Base-by-base conservation (phyloP, 2,113 vertebrate genomes). In the Hemichromis elongatus region DNA sequence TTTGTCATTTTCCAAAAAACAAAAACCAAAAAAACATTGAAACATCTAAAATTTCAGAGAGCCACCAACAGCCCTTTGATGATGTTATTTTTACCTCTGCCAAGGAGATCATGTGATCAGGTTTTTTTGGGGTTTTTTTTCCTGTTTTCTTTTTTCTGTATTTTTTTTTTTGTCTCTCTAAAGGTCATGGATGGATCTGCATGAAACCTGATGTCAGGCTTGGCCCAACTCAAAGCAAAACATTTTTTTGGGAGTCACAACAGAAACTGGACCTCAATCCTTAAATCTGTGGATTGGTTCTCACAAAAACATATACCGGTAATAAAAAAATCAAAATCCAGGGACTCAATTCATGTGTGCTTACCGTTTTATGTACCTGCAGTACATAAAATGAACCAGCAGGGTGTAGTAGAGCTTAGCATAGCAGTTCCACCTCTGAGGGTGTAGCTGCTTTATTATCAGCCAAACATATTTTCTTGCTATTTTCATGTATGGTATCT, bases 371-470 rank as follows among this genome's bases (percentile, higher is more conserved):
- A 0, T 40, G 24, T 9, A 54, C 16, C 24, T 86, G 91, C 87
- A 93, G 85, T 89, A 55, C 30, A 40, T 0, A 0, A 0, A 3
- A 56, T 9, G 10, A n/a, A 82, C 93, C 95, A 94, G 80, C 90
- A 95, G 93, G 92, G 91, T 84, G 93, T 4, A 80, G 90, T 86
- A 93, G 61, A 89, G 90, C 50, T 92, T 54, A 90, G 84, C 66
- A 59, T 5, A 91, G 84, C 37, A 19, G 7, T 77, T 28, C 14
- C 3, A 37, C 3, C 9, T 16, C 10, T 50, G 35, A 28, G 55
- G 14, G 14, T 30, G 9, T 19, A 24, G n/a, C 0, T 3, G 19
- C 6, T n/a, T 21, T 35, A 21, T 6, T 13, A 52, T 87, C 5
- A 89, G 12, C 57, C 40, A 14, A 18, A 18, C 21, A 37, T 18